phyloP scores from a whole-genome alignment of 2,888 invertebrate species.

The Ormyrus nitidulus region DNA sequence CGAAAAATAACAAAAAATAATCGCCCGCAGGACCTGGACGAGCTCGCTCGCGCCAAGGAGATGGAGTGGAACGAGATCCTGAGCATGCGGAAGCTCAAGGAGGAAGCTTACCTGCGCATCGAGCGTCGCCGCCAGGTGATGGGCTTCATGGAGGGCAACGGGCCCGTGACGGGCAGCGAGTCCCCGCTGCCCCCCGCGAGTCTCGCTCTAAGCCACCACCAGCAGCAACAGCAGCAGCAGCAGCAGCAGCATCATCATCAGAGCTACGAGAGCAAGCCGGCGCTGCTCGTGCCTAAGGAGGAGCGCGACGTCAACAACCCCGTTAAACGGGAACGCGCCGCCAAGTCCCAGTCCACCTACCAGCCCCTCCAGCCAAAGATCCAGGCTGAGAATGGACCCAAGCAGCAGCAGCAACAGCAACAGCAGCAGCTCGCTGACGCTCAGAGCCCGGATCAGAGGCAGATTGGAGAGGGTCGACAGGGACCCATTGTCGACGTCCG shows the following conservation, averaged over 20 bases:
- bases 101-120: conserved; percentile 85
- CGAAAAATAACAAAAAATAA: neutral
- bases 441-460: conserved; percentile 77
- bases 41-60: conserved; percentile 87
- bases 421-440: conserved; percentile 47
- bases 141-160: conserved; percentile 70
- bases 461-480: conserved; percentile 82
- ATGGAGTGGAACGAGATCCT: conserved; percentile 91
- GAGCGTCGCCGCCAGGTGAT: conserved; percentile 83
- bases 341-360: conserved; percentile 61
- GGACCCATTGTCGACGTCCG: conserved; percentile 89
- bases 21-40: conserved; percentile 80
- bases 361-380: conserved; percentile 23
- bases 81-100: conserved; percentile 89
- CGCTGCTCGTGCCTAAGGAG: conserved; percentile 59
- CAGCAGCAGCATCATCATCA: conserved; percentile 47
- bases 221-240: conserved; percentile 44
- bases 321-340: conserved; percentile 66
- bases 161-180: conserved; percentile 53
- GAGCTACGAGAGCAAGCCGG: conserved; percentile 53
- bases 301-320: conserved; percentile 56
- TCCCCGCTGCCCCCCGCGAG: conserved; percentile 66
- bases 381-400: conserved; percentile 61
- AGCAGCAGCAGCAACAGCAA: neutral
- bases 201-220: conserved; percentile 61